Conservation (phyloP, 1,140 invertebrate species). For the Drosophila ercepeae region DNA sequence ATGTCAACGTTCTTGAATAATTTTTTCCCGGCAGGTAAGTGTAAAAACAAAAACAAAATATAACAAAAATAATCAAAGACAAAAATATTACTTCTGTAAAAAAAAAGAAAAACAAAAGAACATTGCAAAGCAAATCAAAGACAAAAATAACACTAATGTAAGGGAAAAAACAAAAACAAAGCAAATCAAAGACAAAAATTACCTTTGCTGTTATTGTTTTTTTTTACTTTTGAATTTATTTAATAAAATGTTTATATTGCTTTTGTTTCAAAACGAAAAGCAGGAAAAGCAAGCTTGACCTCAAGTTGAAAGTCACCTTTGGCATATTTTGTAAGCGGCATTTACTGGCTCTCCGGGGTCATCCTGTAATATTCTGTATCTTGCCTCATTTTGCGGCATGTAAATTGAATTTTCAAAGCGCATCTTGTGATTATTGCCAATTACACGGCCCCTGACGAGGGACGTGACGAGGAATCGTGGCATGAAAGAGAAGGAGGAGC, state of each 20-base stretch:
- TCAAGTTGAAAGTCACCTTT: conserved; percentile 74
- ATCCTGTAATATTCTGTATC: conserved; percentile 30
- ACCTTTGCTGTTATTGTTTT: too few species aligned
- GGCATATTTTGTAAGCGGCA: conserved; percentile 59
- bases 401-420: conserved; percentile 59
- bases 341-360: conserved; percentile 14
- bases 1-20: conserved; percentile 84
- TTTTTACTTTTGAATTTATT: too few species aligned
- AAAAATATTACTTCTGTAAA: too few species aligned
- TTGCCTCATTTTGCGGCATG: conserved; percentile 38
- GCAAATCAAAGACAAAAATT: neutral
- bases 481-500: conserved; percentile 13
- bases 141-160: too few species aligned
- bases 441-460: conserved; percentile 50
- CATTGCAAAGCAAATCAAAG: conserved; percentile 25
- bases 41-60: conserved; percentile 37
- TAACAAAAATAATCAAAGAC: conserved; percentile 10
- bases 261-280: too few species aligned
- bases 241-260: too few species aligned
- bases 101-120: too few species aligned
- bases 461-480: conserved; percentile 68
- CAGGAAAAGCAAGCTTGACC: too few species aligned
- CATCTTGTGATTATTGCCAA: conserved; percentile 69
- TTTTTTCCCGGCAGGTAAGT: conserved; percentile 83
- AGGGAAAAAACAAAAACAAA: too few species aligned